These are phyloP conservation scores for Leptopilina drosophilae DNA, from an alignment of 2,888 invertebrate species.

Conservation along the genomic window DNA sequence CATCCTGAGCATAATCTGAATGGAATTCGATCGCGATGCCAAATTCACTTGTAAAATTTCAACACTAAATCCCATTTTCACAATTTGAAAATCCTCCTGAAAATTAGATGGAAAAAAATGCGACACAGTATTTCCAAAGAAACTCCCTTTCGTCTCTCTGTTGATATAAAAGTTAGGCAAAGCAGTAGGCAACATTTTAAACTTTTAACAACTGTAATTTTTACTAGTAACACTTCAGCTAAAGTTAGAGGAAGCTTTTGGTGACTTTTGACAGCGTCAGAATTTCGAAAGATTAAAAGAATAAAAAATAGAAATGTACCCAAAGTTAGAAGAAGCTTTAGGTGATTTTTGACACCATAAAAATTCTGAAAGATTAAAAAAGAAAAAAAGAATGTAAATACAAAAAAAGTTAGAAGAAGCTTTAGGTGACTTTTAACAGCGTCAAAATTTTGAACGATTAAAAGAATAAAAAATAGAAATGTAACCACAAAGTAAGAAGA, in stretches of 20 bases:
- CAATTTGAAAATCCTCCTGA: constrained; percentile 35
- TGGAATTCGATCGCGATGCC: constrained; percentile 58
- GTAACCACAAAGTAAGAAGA: too few relatives aligned
- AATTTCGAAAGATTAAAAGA: constrained; percentile 48
- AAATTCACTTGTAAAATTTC: constrained; percentile 54
- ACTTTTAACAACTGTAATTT: too few relatives aligned
- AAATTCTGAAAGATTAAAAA: too few relatives aligned
- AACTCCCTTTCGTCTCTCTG: too few relatives aligned
- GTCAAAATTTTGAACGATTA: constrained; percentile 35
- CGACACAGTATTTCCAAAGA: too few relatives aligned
- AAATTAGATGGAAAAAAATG: not conserved
- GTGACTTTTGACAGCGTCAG: constrained; percentile 1
- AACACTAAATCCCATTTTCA: constrained; percentile 47
- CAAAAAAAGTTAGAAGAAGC: too few relatives aligned
- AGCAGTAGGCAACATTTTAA: too few relatives aligned
- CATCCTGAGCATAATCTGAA: constrained; percentile 55
- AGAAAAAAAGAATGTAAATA: too few relatives aligned
- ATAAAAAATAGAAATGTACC: constrained; percentile 49
- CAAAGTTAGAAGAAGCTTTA: too few relatives aligned
- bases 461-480: constrained; percentile 54
- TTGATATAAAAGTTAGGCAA: too few relatives aligned
- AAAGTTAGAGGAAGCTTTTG: not conserved
- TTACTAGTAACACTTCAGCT: too few relatives aligned
- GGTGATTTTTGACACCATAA: too few relatives aligned
- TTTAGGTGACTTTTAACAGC: not conserved